A percentile compares a stretch with the other conserved stretches of the same genome.
These are phyloP conservation scores for Tetragnatha versicolor DNA, from an alignment of 1,140 invertebrate genomes.

Conservation along the genomic window DNA sequence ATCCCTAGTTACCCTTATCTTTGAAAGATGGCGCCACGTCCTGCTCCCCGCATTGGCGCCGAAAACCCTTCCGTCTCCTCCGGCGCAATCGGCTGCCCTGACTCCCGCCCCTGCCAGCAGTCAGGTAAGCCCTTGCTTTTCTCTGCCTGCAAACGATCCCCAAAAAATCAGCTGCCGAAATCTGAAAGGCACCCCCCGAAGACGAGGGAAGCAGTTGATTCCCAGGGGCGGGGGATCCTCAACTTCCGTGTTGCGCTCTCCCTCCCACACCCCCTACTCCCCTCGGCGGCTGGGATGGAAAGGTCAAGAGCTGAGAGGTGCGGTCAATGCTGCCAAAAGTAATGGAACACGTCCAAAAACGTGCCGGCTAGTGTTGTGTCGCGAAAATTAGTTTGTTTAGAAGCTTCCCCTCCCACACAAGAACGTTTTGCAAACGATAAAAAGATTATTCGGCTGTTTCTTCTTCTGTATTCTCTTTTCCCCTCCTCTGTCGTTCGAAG, in stretches of 20 bases:
- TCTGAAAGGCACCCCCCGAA: neutral
- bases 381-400: too few relatives aligned
- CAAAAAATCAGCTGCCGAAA: neutral
- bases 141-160: neutral
- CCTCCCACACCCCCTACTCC: too few relatives aligned
- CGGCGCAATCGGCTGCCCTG: neutral
- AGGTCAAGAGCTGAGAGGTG: constrained; percentile 12
- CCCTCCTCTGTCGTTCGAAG: too few relatives aligned
- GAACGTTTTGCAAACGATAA: too few relatives aligned
- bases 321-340: too few relatives aligned
- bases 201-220: neutral
- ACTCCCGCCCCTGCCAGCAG: neutral
- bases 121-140: neutral
- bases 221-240: neutral
- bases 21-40: constrained; percentile 25
- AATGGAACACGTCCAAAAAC: too few relatives aligned
- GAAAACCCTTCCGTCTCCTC: neutral
- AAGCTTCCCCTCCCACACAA: too few relatives aligned
- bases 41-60: constrained; percentile 9
- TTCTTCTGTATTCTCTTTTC: too few relatives aligned
- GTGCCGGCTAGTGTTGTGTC: too few relatives aligned
- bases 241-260: too few relatives aligned
- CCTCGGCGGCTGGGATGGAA: neutral
- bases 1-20: neutral
- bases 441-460: too few relatives aligned